These are phyloP conservation scores for Uloborus diversus DNA, from an alignment of 1,140 invertebrate genomes.

Conservation along the genomic window DNA sequence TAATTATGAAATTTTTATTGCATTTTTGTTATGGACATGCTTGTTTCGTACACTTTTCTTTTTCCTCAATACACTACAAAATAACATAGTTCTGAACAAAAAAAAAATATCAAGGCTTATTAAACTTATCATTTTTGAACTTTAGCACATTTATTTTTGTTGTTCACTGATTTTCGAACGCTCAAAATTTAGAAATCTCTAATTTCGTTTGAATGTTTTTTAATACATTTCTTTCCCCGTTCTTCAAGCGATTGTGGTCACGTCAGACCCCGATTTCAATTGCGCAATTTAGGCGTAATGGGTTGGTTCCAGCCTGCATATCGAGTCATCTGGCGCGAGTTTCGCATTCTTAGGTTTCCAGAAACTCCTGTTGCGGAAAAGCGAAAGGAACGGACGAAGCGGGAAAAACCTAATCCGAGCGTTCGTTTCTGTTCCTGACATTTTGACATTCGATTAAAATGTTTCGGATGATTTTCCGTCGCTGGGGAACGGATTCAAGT, in stretches of 20 bases:
- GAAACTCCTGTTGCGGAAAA: neutral
- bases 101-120: neutral
- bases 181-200: too few species aligned
- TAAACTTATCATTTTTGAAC: too few species aligned
- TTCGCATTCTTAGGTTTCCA: neutral
- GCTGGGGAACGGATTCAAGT: neutral
- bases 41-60: neutral
- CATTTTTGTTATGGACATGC: too few species aligned
- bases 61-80: neutral
- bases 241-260: too few species aligned
- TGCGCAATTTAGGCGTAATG: too few species aligned
- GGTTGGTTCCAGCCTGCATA: too few species aligned
- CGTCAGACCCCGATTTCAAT: too few species aligned
- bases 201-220: too few species aligned
- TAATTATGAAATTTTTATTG: too few species aligned
- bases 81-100: neutral
- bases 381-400: conserved; percentile 30
- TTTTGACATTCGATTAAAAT: conserved; percentile 56
- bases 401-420: conserved; percentile 35
- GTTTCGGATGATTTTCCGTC: neutral
- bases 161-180: too few species aligned
- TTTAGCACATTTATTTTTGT: too few species aligned
- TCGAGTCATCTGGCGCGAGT: neutral
- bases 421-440: conserved; percentile 34
- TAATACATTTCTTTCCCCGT: too few species aligned